Evolutionary conservation across 2,113 vertebrate species (phyloP).

Genomic region (Cisticola juncidis): DNA sequence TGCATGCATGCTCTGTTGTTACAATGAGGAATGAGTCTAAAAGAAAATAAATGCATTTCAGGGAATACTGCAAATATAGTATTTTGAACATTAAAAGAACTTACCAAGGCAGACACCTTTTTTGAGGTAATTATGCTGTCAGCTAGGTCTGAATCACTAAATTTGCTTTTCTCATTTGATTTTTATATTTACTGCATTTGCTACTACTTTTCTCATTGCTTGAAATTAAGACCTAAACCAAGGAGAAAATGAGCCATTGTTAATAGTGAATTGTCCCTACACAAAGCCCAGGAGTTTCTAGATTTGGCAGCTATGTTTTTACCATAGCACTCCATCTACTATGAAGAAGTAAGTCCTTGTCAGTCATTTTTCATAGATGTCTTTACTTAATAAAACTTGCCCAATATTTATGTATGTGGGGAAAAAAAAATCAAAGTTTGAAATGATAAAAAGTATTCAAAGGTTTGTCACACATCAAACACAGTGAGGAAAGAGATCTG

Average conservation of each 20-base stretch:
- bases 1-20: neutral
- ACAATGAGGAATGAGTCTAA: neutral
- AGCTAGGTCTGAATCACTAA: neutral
- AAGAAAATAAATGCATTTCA: neutral
- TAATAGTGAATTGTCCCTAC: neutral
- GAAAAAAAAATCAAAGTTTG: neutral
- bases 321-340: neutral
- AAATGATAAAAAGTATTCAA: neutral
- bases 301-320: neutral
- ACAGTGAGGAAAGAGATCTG: neutral
- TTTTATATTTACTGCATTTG: neutral
- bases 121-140: neutral
- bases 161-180: neutral
- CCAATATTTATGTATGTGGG: neutral
- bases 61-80: neutral
- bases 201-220: neutral
- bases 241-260: neutral
- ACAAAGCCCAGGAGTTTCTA: neutral
- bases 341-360: neutral
- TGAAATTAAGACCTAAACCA: neutral
- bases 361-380: neutral
- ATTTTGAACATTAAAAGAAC: neutral
- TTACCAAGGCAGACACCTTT: neutral
- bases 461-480: neutral
- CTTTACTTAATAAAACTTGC: neutral